Percentiles rank a stretch among this genome's conserved stretches.
phyloP scores from a whole-genome alignment of 1,140 invertebrate species.

The Pseudomyrmex pallidus region DNA sequence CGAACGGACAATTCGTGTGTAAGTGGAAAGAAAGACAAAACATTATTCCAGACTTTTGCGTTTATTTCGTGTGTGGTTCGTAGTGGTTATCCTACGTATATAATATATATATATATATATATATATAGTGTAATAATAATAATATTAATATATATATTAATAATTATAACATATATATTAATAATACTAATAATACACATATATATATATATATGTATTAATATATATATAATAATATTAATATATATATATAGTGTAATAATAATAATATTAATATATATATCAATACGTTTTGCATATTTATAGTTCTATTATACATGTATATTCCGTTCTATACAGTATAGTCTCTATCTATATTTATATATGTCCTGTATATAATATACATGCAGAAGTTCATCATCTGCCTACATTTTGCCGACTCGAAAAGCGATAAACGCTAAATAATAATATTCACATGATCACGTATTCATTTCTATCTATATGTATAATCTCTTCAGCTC shows the following conservation, averaged over 20 bases:
- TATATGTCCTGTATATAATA: conserved; percentile 74
- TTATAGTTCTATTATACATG: conserved; percentile 67
- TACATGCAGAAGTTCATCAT: conserved; percentile 80
- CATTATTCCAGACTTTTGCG: conserved; percentile 63
- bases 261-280: conserved; percentile 60
- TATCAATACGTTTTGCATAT: conserved; percentile 66
- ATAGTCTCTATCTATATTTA: conserved; percentile 75
- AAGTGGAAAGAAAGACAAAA: conserved; percentile 35
- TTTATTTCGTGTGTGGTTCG: conserved; percentile 80
- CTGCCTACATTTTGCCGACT: conserved; percentile 68
- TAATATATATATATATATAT: conserved; percentile 58
- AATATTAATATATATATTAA: conserved; percentile 65
- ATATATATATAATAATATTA: too few species aligned
- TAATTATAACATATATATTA: too few species aligned
- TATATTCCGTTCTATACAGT: conserved; percentile 69
- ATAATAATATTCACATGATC: conserved; percentile 75
- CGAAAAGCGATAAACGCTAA: conserved; percentile 53
- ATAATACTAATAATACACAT: too few species aligned
- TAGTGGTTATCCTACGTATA: conserved; percentile 72
- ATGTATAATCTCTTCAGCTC: conserved; percentile 76
- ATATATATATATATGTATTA: conserved; percentile 63
- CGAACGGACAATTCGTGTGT: conserved; percentile 11
- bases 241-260: conserved; percentile 49
- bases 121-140: conserved; percentile 58
- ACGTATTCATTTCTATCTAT: conserved; percentile 48